phyloP scores from a whole-genome alignment of 2,113 vertebrate species.

The Strigops habroptila region DNA sequence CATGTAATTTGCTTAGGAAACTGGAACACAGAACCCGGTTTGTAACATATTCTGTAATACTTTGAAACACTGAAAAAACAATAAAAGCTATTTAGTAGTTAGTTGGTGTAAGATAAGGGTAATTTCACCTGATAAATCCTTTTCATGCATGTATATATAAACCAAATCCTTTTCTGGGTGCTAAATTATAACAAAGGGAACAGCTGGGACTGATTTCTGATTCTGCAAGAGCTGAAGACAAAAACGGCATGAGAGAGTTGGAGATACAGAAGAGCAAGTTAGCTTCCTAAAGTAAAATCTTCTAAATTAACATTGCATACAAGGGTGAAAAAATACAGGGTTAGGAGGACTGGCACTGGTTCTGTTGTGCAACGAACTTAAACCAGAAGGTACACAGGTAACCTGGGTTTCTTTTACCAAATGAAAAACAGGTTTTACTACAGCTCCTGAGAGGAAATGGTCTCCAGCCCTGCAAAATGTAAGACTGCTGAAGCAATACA shows the following conservation, averaged over 20 bases:
- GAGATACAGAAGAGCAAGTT: not conserved
- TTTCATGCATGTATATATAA: not conserved
- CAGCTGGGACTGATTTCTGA: slow-evolving; percentile 14
- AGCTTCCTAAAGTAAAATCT: not conserved
- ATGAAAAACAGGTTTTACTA: not conserved
- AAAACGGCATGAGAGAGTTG: not conserved
- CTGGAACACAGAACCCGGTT: not conserved
- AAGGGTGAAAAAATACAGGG: not conserved
- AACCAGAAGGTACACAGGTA: not conserved
- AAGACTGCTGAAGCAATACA: not conserved
- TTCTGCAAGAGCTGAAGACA: not conserved
- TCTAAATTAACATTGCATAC: not conserved
- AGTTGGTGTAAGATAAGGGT: not conserved
- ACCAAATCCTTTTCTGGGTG: slow-evolving; percentile 4
- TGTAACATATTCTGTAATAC: not conserved
- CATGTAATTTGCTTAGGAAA: not conserved
- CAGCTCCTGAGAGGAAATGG: not conserved
- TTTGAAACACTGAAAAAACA: not conserved
- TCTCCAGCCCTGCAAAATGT: not conserved
- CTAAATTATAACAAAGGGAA: not conserved
- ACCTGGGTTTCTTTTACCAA: not conserved
- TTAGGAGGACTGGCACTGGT: not conserved
- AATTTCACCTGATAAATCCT: slow-evolving; percentile 2
- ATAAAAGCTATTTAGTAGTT: not conserved
- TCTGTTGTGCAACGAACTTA: not conserved